A percentile compares a stretch with the other conserved stretches of the same genome.
Conservation (phyloP, 2,113 vertebrate genomes). For the Psettodes erumei region DNA sequence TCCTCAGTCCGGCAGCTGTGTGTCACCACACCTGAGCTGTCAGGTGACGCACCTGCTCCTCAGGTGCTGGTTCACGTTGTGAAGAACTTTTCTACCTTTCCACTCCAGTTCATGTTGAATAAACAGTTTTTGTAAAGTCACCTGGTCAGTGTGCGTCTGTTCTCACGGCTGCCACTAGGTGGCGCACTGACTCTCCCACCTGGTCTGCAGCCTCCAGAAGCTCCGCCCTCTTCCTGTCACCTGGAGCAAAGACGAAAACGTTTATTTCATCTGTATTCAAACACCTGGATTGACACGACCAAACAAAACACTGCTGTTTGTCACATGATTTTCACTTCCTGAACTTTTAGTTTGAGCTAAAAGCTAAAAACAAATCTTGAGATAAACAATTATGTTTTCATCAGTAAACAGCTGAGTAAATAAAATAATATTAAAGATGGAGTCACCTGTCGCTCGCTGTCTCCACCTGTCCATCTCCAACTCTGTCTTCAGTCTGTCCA, state of each 20-base stretch:
- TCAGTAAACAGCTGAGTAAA: no score
- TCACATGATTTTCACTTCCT: no score
- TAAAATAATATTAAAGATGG: no score
- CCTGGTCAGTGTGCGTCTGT: conserved; percentile 22
- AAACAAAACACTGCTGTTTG: no score
- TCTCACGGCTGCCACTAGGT: conserved; percentile 79
- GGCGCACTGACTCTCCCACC: conserved; percentile 80
- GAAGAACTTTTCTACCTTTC: conserved; percentile 30
- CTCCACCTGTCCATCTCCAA: conserved; percentile 73
- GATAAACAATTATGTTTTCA: no score
- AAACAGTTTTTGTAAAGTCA: conserved; percentile 41
- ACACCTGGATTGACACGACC: no score
- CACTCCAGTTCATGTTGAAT: conserved; percentile 18
- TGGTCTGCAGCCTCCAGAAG: conserved; percentile 80
- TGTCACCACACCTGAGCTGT: no score
- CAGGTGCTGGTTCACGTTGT: neutral
- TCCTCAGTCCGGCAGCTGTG: no score
- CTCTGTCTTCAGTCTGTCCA: conserved; percentile 78
- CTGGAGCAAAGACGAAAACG: conserved; percentile 80
- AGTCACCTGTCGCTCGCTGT: conserved; percentile 68
- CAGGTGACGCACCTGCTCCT: neutral
- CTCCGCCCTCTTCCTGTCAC: conserved; percentile 58
- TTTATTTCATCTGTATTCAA: no score
- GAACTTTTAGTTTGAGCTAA: no score
- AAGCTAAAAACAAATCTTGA: no score